A percentile compares a stretch with the other conserved stretches of the same genome.
These are phyloP conservation scores for Gymnoscelis rufifasciata DNA, from an alignment of 2,888 invertebrate genomes.

Conservation along the genomic window DNA sequence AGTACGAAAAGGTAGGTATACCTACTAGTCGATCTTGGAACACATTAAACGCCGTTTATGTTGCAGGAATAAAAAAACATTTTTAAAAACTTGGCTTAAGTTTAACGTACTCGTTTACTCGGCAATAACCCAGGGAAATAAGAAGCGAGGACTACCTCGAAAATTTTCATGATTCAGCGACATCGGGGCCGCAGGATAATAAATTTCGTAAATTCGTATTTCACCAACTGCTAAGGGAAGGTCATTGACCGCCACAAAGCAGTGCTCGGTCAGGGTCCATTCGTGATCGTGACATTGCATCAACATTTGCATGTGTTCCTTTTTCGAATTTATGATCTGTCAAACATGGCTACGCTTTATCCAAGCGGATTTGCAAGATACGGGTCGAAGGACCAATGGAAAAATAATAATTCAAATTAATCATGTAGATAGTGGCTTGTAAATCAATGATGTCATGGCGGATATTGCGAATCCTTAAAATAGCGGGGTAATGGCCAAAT, in stretches of 20 bases:
- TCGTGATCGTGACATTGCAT: constrained; percentile 25
- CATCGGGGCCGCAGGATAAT: too few relatives aligned
- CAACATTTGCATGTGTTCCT: constrained; percentile 40
- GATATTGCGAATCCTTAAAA: not conserved
- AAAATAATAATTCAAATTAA: not conserved
- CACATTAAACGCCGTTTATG: too few relatives aligned
- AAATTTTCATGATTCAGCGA: too few relatives aligned
- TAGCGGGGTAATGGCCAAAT: not conserved
- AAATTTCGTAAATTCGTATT: constrained; percentile 31
- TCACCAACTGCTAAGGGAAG: constrained; percentile 48
- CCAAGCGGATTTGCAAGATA: not conserved
- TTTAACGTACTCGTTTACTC: too few relatives aligned
- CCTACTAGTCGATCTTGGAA: too few relatives aligned
- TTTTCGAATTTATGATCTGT: constrained; percentile 31
- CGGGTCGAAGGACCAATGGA: not conserved
- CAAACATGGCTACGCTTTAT: not conserved
- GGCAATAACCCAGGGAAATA: too few relatives aligned
- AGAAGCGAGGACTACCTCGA: too few relatives aligned
- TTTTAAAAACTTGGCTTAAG: too few relatives aligned
- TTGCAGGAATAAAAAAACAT: too few relatives aligned
- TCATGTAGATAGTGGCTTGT: not conserved
- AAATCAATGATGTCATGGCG: not conserved
- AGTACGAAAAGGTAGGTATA: too few relatives aligned
- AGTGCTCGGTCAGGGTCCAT: constrained; percentile 61
- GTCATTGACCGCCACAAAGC: constrained; percentile 50